These are phyloP conservation scores for Cybosia mesomella DNA, from an alignment of 2,888 invertebrate species.

Conservation along the genomic window DNA sequence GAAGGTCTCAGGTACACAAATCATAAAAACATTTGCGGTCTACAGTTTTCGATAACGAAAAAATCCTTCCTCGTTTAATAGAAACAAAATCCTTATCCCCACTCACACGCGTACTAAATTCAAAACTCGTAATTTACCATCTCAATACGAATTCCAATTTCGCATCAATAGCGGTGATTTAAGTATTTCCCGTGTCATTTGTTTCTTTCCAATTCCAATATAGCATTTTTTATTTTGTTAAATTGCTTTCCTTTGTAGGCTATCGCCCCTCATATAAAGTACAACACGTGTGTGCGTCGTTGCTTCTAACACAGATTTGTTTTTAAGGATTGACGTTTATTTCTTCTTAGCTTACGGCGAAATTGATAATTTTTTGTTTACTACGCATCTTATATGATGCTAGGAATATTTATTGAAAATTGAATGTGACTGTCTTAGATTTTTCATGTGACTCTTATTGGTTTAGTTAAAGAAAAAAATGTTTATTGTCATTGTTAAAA, in stretches of 20 bases:
- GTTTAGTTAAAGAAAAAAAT: slow-evolving; percentile 14
- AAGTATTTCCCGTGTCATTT: slow-evolving; percentile 85
- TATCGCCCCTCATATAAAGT: slow-evolving; percentile 74
- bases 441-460: slow-evolving; percentile 28
- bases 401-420: slow-evolving; percentile 26
- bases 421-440: slow-evolving; percentile 15
- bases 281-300: slow-evolving; percentile 59
- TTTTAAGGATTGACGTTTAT: slow-evolving; percentile 83
- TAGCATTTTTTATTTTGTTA: slow-evolving; percentile 83
- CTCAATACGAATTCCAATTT: slow-evolving; percentile 71
- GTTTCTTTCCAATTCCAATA: slow-evolving; percentile 78
- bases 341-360: slow-evolving; percentile 79
- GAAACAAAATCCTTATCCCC: slow-evolving; percentile 11
- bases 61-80: too few species aligned
- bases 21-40: too few species aligned
- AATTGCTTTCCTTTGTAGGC: slow-evolving; percentile 84
- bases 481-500: background rate
- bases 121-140: slow-evolving; percentile 59
- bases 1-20: too few species aligned
- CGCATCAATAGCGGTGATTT: slow-evolving; percentile 82
- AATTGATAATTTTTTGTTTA: slow-evolving; percentile 70
- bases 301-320: slow-evolving; percentile 79
- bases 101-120: slow-evolving; percentile 33
- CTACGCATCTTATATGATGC: slow-evolving; percentile 40
- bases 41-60: too few species aligned